Evolutionary conservation across 1,140 invertebrate genomes (phyloP).

Genomic region (Drosophila mauritiana): DNA sequence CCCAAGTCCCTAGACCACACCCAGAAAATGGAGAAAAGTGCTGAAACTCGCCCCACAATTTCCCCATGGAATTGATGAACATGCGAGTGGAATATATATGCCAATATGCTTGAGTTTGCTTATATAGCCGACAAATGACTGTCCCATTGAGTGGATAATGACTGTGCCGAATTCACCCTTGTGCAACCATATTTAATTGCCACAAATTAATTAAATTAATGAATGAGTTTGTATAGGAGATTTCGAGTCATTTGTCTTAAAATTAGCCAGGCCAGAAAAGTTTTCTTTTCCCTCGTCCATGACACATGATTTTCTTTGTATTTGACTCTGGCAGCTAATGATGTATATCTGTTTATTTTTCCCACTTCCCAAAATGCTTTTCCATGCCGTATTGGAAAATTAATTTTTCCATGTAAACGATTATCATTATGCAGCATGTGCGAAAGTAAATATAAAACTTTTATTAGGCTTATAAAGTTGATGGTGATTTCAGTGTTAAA

Average conservation of each 20-base stretch:
- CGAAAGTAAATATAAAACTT: constrained; percentile 42
- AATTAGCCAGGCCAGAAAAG: constrained; percentile 46
- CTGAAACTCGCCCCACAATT: constrained; percentile 21
- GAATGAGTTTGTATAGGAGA: constrained; percentile 64
- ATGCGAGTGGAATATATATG: constrained; percentile 28
- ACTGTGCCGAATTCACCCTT: constrained; percentile 47
- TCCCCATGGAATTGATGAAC: constrained; percentile 49
- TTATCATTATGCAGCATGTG: constrained; percentile 47
- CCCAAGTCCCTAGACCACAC: constrained; percentile 18
- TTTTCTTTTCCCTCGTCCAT: constrained; percentile 15
- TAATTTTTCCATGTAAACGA: constrained; percentile 50
- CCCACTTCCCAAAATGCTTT: constrained; percentile 8
- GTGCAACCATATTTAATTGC: constrained; percentile 66
- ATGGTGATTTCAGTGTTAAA: constrained; percentile 35
- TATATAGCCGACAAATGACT: constrained; percentile 60
- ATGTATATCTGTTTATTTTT: constrained; percentile 49
- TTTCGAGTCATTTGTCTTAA: constrained; percentile 62
- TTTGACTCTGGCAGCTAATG: constrained; percentile 37
- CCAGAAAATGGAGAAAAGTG: constrained; percentile 34
- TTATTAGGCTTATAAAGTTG: constrained; percentile 67
- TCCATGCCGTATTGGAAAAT: constrained; percentile 55
- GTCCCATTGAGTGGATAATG: constrained; percentile 64
- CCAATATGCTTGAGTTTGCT: constrained; percentile 18
- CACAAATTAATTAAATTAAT: constrained; percentile 82
- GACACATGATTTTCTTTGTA: constrained; percentile 54